Percentiles rank a stretch among this genome's conserved stretches.
Evolutionary conservation across 2,113 vertebrate species (phyloP).

Genomic region (Notechis scutatus): DNA sequence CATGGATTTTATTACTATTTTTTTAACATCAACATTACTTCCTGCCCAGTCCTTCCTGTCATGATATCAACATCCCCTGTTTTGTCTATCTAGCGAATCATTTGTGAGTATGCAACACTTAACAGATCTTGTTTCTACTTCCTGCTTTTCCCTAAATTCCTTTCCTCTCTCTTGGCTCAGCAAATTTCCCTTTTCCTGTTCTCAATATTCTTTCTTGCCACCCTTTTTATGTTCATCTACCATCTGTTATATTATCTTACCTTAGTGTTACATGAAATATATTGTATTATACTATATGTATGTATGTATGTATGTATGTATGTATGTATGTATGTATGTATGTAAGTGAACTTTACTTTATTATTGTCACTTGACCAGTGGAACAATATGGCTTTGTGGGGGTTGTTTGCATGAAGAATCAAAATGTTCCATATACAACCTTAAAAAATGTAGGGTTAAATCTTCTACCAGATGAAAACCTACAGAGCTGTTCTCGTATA

Average conservation of each 20-base stretch:
- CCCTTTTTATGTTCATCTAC: not conserved
- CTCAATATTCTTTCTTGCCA: not conserved
- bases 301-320: no score
- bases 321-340: no score
- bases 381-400: not conserved
- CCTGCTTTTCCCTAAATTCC: not conserved
- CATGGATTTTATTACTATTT: not conserved
- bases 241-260: not conserved
- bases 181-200: not conserved
- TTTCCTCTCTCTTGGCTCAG: not conserved
- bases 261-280: not conserved
- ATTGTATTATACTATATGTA: not conserved
- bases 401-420: not conserved
- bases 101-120: not conserved
- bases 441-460: not conserved
- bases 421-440: not conserved
- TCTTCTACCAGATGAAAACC: not conserved
- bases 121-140: not conserved
- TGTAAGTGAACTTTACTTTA: not conserved
- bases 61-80: not conserved
- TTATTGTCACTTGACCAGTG: not conserved
- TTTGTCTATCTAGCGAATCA: not conserved
- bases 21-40: not conserved
- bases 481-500: not conserved
- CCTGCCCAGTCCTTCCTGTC: conserved; percentile 3